phyloP scores from a whole-genome alignment of 2,797 vertebrate genomes.

The Pangasius sanitwongsei region DNA sequence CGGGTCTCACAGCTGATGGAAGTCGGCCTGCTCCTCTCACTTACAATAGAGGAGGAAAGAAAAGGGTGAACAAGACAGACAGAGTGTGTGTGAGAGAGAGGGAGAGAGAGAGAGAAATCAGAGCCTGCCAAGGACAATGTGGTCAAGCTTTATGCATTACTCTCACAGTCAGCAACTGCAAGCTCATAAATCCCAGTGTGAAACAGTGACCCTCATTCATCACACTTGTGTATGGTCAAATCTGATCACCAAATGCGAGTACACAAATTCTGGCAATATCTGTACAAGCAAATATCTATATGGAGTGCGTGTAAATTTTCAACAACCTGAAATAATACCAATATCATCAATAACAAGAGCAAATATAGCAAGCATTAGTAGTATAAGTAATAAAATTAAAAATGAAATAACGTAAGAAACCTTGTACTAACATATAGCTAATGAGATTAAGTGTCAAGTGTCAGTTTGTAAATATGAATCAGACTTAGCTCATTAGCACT shows the following conservation, averaged over 20 bases:
- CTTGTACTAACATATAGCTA: background rate
- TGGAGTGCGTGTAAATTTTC: background rate
- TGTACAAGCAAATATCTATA: background rate
- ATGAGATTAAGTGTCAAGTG: background rate
- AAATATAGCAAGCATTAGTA: background rate
- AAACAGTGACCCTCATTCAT: constrained; percentile 23
- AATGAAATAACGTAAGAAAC: background rate
- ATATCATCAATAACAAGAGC: background rate
- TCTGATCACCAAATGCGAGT: background rate
- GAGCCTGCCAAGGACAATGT: constrained; percentile 33
- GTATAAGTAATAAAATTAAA: background rate
- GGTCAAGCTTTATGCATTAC: constrained; percentile 20
- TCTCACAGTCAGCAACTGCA: constrained; percentile 31
- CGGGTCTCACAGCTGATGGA: constrained; percentile 67
- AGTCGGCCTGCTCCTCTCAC: constrained; percentile 57
- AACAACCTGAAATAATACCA: background rate
- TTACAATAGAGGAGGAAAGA: constrained; percentile 45
- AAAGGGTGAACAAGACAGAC: constrained; percentile 38
- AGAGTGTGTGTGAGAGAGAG: constrained; percentile 20
- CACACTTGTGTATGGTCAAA: background rate
- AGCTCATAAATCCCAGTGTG: constrained; percentile 36
- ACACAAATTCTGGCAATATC: background rate
- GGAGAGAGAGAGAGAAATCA: constrained; percentile 34
- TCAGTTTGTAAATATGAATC: background rate
- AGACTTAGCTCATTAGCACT: background rate